Percentiles rank a stretch among this genome's conserved stretches.
Conservation (phyloP, 2,797 vertebrate genomes). For the Scomberomorus guttatus region DNA sequence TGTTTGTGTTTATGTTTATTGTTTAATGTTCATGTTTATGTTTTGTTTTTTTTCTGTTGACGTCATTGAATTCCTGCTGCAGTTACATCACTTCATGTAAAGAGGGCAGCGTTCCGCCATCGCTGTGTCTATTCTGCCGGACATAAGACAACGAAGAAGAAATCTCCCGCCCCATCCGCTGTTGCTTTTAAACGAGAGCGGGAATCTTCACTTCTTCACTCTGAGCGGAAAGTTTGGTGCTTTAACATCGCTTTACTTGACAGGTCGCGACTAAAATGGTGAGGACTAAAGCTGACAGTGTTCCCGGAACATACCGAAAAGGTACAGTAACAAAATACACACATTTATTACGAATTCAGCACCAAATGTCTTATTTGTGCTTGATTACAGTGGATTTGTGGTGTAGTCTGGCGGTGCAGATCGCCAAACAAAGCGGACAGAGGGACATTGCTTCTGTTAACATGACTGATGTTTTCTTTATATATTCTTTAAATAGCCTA, state of each 20-base stretch:
- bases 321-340: constrained; percentile 57
- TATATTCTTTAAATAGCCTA: fast-evolving
- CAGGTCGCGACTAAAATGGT: constrained; percentile 74
- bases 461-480: fast-evolving
- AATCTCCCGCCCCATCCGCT: constrained; percentile 65
- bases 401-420: background rate
- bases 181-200: constrained; percentile 70
- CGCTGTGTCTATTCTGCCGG: fast-evolving
- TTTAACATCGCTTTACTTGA: fast-evolving
- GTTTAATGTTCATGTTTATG: no score
- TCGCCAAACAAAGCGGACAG: background rate
- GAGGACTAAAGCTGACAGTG: constrained; percentile 87
- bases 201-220: constrained; percentile 4
- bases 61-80: background rate
- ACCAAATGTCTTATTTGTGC: fast-evolving
- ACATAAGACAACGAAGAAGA: constrained; percentile 42
- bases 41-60: no score
- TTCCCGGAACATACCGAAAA: constrained; percentile 85
- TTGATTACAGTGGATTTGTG: fast-evolving
- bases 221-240: fast-evolving
- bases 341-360: fast-evolving
- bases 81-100: background rate
- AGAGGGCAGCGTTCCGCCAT: fast-evolving
- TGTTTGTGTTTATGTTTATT: no score
- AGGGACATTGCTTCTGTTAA: background rate